Percentiles rank a stretch among this genome's conserved stretches.
Conservation (phyloP, 2,113 vertebrate species). For the Galeopterus variegatus region DNA sequence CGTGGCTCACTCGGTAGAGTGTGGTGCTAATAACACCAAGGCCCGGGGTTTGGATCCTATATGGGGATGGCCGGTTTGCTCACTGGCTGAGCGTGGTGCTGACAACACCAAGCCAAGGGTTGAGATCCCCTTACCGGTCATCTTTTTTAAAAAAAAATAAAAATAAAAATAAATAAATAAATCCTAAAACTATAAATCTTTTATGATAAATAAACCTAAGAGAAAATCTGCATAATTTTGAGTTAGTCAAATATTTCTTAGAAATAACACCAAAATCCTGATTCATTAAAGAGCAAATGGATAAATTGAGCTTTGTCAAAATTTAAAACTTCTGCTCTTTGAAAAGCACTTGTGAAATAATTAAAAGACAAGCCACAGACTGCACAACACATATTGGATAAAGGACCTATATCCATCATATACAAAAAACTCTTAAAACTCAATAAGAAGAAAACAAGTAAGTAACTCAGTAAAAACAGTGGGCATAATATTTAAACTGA, state of each 20-base stretch:
- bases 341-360: not conserved
- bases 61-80: too few species aligned
- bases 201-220: not conserved
- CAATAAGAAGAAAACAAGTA: not conserved
- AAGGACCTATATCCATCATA: not conserved
- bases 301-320: not conserved
- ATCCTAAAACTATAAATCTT: not conserved
- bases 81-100: too few species aligned
- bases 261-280: not conserved
- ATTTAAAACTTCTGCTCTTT: not conserved
- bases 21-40: too few species aligned
- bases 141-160: too few species aligned
- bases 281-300: not conserved
- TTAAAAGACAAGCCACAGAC: not conserved
- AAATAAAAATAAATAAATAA: too few species aligned
- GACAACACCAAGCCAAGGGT: too few species aligned
- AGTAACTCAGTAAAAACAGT: not conserved
- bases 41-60: too few species aligned
- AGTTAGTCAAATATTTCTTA: constrained; percentile 23
- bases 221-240: not conserved
- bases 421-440: not conserved
- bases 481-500: not conserved
- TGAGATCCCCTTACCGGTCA: too few species aligned
- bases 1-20: too few species aligned
- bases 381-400: not conserved